A percentile compares a stretch with the other conserved stretches of the same genome.
Evolutionary conservation across 2,113 vertebrate genomes (phyloP).

Genomic region (Lynx canadensis): DNA sequence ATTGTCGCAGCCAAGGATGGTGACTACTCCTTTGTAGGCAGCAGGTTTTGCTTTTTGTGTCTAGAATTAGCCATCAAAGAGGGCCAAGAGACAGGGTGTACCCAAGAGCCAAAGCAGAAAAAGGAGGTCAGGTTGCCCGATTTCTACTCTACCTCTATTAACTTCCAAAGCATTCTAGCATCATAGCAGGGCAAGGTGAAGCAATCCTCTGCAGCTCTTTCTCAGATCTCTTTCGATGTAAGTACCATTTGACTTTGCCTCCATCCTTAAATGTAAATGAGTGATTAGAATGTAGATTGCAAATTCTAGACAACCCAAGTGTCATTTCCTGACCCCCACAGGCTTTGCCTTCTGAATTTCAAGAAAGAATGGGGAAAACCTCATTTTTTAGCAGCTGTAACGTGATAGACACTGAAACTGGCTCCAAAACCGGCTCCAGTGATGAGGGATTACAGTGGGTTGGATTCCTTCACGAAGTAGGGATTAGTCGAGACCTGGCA

Average conservation of each 20-base stretch:
- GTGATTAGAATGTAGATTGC: background rate
- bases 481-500: background rate
- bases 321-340: background rate
- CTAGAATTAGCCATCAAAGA: background rate
- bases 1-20: background rate
- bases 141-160: background rate
- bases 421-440: background rate
- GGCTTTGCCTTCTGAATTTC: background rate
- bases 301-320: background rate
- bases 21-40: rapidly evolving
- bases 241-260: background rate
- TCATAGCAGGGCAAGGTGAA: background rate
- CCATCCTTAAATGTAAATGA: background rate
- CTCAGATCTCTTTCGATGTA: background rate
- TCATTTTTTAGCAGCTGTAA: background rate
- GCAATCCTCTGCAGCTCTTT: background rate
- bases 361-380: background rate
- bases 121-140: background rate
- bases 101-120: background rate
- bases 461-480: background rate
- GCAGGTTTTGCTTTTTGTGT: background rate
- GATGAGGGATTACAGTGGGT: background rate
- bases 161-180: background rate
- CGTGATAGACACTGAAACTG: background rate
- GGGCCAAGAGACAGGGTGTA: too few species aligned